Evolutionary conservation across 2,797 vertebrate genomes (phyloP), one percentile per base, ranked within the genome.

Genomic region (Delichon dasypus): DNA sequence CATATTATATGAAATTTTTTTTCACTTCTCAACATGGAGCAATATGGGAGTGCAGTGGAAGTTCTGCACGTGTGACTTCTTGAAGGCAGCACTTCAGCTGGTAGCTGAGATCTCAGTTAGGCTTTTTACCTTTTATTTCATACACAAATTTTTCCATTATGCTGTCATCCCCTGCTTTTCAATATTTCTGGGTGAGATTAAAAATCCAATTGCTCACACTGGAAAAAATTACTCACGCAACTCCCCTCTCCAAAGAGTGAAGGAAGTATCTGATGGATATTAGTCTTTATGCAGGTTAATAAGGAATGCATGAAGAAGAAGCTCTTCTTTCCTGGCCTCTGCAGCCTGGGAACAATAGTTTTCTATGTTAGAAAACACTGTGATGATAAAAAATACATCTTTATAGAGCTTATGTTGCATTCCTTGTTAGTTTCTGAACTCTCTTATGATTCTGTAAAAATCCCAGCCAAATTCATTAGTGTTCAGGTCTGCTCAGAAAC

Each of bases 401-500:
- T 89, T 68, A 67, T 54, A 60, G 79, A 92, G 70, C 44, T 79
- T 81, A 19, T 58, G 51, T 53, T 94, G 73, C 62, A 75, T 83
- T 94, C 50, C 68, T 89, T 93, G 62, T 81, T 92, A 84, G 55
- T 78, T 94, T 92, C 82, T 64, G 73, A 94, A 89, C 48, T 91
- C 89, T 86, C 85, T 67, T 57, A 79, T 47, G 77, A n/a, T 79
- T 86, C 77, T 73, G 48, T 50, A 91, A 94, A 93, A 92, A 86
- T 93, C 89, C 91, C 91, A 94, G 73, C 6, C 77, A 94, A 94
- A 90, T 86, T 93, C 94, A 94, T 95, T 91, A 94, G 64, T 76
- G 85, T 68, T 84, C 70, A 92, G 67, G 51, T 89, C 70, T 92
- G 32, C 76, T 92, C 66, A 91, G 91, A 92, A 95, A 92, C 82